Conservation (phyloP, 2,888 invertebrate genomes). For the Cataglyphis livida region DNA sequence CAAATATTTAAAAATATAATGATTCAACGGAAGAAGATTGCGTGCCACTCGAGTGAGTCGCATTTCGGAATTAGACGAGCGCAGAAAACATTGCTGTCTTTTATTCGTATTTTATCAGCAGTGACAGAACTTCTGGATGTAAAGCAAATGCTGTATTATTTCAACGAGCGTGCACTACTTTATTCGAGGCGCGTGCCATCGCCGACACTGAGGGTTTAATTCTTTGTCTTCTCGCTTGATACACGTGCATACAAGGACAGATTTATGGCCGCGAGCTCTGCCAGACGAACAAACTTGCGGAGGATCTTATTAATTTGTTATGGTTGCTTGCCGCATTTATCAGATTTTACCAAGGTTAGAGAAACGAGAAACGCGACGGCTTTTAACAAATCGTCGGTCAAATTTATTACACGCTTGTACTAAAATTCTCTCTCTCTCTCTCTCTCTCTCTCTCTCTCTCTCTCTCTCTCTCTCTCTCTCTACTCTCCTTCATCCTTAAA, state of each 20-base stretch:
- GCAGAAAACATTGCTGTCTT: not conserved
- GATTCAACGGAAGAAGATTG: not conserved
- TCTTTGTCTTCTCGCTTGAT: constrained; percentile 49
- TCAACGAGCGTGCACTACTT: constrained; percentile 54
- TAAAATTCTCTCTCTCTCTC: not conserved
- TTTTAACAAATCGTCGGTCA: not conserved
- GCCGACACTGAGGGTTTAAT: constrained; percentile 60
- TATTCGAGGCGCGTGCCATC: constrained; percentile 70
- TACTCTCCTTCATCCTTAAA: not conserved
- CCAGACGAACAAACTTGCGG: not conserved
- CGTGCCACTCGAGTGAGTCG: not conserved
- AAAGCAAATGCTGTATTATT: constrained; percentile 66
- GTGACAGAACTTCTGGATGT: constrained; percentile 30
- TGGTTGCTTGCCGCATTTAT: not conserved
- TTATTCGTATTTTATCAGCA: constrained; percentile 26
- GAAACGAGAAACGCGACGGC: not conserved
- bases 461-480: not conserved
- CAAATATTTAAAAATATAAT: constrained; percentile 13
- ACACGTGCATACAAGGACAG: constrained; percentile 61
- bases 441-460: not conserved
- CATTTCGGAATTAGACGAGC: not conserved
- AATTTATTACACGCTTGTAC: not conserved
- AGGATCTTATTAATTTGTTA: constrained; percentile 36
- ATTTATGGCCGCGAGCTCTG: constrained; percentile 18
- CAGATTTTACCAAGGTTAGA: constrained; percentile 22